Evolutionary conservation across 1,140 invertebrate genomes (phyloP), one percentile per base, ranked within the genome.

Genomic region (Drosophila carrolli): DNA sequence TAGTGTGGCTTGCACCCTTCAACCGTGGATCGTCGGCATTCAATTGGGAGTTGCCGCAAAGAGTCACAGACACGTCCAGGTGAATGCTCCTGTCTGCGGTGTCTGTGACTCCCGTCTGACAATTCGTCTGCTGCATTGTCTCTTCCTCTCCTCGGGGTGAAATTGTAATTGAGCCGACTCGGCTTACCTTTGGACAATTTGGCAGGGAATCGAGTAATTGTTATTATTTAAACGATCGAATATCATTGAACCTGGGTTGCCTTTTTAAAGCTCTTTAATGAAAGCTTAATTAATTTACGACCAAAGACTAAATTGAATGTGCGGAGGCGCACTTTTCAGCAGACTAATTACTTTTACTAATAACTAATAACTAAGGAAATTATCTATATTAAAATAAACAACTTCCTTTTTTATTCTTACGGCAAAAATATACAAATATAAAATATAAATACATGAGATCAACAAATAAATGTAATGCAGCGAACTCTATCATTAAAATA

Each of bases 161-260:
- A 32, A 48, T 63, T 55, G 81, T 84, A 85, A 84, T 74, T 60
- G 63, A 80, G 63, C 44, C 60, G 65, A 56, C 63, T 71, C 19
- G 19, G 8, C 37, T 73, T 81, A 61, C 44, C 53, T 35, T 47
- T 50, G 62, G 47, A 59, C 57, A 80, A 55, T 75, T 68, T 51
- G 53, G 48, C 41, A 38, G 29, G 38, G 7, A 27, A 37, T 71
- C 56, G 43, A 29, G 71, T 82, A 76, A 84, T 84, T 80, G 81
- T 84, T 80, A 61, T 51, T 68, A 62, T 55, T 84, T 68, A 62
- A 73, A 56, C 47, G 76, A 65, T 70, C 56, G 8, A 66, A 68
- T 79, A 57, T 54, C 47, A 50, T 44, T 51, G 41, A 46, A 57
- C 41, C 48, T 32, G 66, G 53, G 58, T 46, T 75, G 47, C 9